Conservation (phyloP, 1,140 invertebrate species). For the Coenobita brevimanus region DNA sequence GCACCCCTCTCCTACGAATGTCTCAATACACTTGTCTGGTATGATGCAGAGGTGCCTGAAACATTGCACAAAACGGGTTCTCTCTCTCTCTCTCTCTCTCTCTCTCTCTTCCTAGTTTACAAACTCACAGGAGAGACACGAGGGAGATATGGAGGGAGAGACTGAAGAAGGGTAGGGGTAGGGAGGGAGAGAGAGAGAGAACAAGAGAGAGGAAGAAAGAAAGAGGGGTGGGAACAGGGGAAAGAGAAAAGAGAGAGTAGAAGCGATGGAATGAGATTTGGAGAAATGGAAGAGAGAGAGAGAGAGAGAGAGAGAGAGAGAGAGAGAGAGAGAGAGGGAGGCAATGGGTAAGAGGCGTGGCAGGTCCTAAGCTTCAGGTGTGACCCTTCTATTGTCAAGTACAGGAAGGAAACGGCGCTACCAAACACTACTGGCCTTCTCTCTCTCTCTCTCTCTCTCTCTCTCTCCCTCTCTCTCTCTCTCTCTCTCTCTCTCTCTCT, state of each 20-base stretch:
- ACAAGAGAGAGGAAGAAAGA: background rate
- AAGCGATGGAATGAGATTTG: background rate
- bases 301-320: background rate
- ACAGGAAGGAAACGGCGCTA: slow-evolving; percentile 31
- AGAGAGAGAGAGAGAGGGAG: background rate
- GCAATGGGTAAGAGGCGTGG: background rate
- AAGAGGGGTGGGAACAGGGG: background rate
- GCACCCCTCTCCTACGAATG: slow-evolving; percentile 3
- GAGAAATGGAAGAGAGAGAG: background rate
- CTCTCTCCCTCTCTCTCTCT: slow-evolving; percentile 21
- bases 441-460: slow-evolving; percentile 2
- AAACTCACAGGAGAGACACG: background rate
- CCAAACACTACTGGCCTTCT: slow-evolving; percentile 19
- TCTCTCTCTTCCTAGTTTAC: background rate
- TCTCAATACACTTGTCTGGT: slow-evolving; percentile 20
- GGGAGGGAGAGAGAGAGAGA: background rate
- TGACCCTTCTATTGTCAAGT: slow-evolving; percentile 45
- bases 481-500: slow-evolving; percentile 40
- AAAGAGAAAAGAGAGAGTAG: background rate
- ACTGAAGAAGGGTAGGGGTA: background rate
- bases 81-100: background rate
- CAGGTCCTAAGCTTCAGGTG: slow-evolving; percentile 27
- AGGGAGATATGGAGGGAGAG: background rate
- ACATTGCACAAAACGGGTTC: slow-evolving; percentile 39
- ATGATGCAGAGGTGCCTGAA: slow-evolving; percentile 3